Evolutionary conservation across 2,113 vertebrate genomes (phyloP), one percentile per base, ranked within the genome.

Genomic region (Daphoenositta chrysoptera): DNA sequence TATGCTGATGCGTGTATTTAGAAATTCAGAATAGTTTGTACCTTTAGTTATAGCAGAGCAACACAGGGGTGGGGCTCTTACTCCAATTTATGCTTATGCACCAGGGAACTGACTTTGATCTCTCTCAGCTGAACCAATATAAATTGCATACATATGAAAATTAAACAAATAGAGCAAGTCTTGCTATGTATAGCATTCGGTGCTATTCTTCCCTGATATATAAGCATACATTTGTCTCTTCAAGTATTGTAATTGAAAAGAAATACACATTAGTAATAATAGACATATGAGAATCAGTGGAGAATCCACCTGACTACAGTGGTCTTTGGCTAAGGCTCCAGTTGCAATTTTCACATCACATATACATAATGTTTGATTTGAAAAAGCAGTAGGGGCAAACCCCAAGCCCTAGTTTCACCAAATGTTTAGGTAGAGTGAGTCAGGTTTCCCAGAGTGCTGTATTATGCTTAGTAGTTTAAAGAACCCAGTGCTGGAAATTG

Each of bases 61-160:
- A 90, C 40, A 60, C 2, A 15, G 21, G 44, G 72, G 76, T 90
- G 88, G 51, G 72, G 71, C 56, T 86, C 20, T 77, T 75, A 70
- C 39, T 75, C n/a, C 39, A 78, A 63, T 88, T 73, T 80, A 90
- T 88, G 68, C 47, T 73, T 86, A 12, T 69, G 23, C 12, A 85
- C 40, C 90, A 88, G 56, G 87, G 51, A 95, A 90, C 39, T 95
- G 82, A 48, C 88, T 96, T 94, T 94, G 75, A 66, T 94, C 66
- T 94, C 3, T 33, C 50, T 86, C 71, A 73, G 31, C 22, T 68
- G 28, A 83, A 83, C 64, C 24, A 80, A 70, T 73, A 2, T 63
- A 88, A 88, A 17, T 73, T 94, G 33, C 72, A 78, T 87, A 80
- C 45, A 33, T 77, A 93, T 63, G 64, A 92, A 92, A 96, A 93